phyloP scores from a whole-genome alignment of 2,797 vertebrate genomes.

The Myiotriccus ornatus region DNA sequence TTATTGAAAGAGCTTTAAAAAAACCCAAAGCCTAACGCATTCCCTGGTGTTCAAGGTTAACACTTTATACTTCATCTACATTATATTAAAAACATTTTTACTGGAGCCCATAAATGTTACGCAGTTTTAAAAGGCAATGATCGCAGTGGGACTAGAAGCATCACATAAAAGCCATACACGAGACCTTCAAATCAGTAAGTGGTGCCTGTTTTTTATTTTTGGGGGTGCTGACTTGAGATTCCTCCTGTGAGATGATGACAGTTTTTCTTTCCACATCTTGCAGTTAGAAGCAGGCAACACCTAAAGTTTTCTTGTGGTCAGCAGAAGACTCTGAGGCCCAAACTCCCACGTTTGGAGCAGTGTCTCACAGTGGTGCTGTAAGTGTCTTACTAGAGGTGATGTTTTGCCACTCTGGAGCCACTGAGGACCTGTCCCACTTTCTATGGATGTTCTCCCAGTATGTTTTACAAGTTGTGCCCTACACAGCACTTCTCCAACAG shows the following conservation, averaged over 20 bases:
- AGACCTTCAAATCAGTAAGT: background rate
- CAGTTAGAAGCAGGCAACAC: background rate
- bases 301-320: background rate
- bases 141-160: background rate
- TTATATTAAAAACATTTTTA: constrained; percentile 67
- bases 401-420: background rate
- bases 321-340: background rate
- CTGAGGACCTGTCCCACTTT: constrained; percentile 58
- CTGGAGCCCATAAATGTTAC: constrained; percentile 21
- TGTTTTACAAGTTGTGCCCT: background rate
- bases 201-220: background rate
- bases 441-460: background rate
- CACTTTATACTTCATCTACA: constrained; percentile 24
- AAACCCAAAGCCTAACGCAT: background rate
- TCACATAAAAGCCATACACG: background rate
- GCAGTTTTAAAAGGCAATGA: background rate
- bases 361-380: fast-evolving
- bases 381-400: background rate
- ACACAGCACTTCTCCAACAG: background rate
- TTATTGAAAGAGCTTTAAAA: background rate
- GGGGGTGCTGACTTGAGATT: background rate
- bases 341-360: fast-evolving
- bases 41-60: constrained; percentile 4
- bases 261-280: background rate
- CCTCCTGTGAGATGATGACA: background rate